Evolutionary conservation across 1,140 invertebrate genomes (phyloP).

Genomic region (Drosophila teissieri): DNA sequence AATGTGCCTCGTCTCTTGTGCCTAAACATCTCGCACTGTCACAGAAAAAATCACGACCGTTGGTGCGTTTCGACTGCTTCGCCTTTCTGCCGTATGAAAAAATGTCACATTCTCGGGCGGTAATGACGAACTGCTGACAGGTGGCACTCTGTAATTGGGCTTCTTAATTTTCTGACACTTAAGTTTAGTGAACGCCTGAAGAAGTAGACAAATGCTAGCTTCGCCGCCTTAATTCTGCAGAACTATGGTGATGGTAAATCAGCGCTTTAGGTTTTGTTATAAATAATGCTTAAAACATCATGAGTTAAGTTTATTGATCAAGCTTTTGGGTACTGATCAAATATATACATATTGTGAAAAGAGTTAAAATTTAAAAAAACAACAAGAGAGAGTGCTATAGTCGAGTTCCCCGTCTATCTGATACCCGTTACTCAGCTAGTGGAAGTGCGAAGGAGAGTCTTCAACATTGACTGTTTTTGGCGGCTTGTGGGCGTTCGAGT

Average conservation of each 20-base stretch:
- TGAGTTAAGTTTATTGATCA: too few species aligned
- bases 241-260: slow-evolving; percentile 14
- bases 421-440: too few species aligned
- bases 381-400: too few species aligned
- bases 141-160: slow-evolving; percentile 84
- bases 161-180: slow-evolving; percentile 82
- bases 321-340: too few species aligned
- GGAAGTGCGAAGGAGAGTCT: too few species aligned
- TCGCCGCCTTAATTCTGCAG: slow-evolving; percentile 53
- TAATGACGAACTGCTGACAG: slow-evolving; percentile 85
- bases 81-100: slow-evolving; percentile 74
- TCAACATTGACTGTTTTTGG: too few species aligned
- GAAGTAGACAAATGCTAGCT: slow-evolving; percentile 63
- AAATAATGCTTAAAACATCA: too few species aligned
- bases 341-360: too few species aligned
- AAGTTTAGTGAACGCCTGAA: slow-evolving; percentile 46
- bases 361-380: too few species aligned
- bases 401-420: too few species aligned
- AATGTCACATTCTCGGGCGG: slow-evolving; percentile 76
- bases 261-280: too few species aligned
- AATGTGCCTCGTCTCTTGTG: slow-evolving; percentile 40
- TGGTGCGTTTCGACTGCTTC: slow-evolving; percentile 72
- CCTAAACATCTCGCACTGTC: slow-evolving; percentile 19
- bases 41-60: slow-evolving; percentile 48
- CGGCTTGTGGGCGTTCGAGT: too few species aligned